phyloP scores from a whole-genome alignment of 2,888 invertebrate genomes.

The Oxytorus armatus region DNA sequence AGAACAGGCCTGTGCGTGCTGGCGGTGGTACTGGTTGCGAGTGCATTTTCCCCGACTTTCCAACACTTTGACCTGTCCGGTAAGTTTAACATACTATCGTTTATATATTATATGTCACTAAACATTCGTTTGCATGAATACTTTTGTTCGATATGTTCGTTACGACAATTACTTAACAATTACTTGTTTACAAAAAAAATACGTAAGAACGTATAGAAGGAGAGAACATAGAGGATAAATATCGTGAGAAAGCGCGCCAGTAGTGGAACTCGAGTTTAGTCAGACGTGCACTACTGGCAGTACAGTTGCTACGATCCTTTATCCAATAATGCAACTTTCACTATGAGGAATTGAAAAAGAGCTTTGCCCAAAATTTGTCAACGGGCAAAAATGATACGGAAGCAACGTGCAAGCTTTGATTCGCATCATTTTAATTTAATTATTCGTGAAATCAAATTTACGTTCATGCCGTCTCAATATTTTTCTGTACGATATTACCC shows the following conservation, averaged over 20 bases:
- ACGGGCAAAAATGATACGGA: too few relatives aligned
- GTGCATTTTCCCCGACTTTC: constrained; percentile 75
- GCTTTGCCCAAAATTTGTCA: too few relatives aligned
- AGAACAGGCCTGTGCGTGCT: constrained; percentile 80
- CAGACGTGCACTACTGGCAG: background rate
- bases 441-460: background rate
- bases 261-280: background rate
- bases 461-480: too few relatives aligned
- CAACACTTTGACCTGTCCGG: constrained; percentile 79
- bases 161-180: too few relatives aligned
- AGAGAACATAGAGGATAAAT: background rate
- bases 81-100: constrained; percentile 67
- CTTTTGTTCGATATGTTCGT: constrained; percentile 4
- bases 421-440: background rate
- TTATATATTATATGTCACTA: constrained; percentile 13
- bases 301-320: too few relatives aligned
- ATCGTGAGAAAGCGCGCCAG: background rate
- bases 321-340: too few relatives aligned
- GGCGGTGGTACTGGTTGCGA: constrained; percentile 73
- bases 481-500: background rate
- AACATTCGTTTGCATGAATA: constrained; percentile 12
- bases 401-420: too few relatives aligned
- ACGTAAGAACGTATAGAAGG: background rate
- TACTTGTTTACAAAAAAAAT: too few relatives aligned
- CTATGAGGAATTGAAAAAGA: too few relatives aligned